A percentile compares a stretch with the other conserved stretches of the same genome.
These are phyloP conservation scores for human DNA, from an alignment of 2,113 vertebrate species.

Conservation along the genomic window DNA sequence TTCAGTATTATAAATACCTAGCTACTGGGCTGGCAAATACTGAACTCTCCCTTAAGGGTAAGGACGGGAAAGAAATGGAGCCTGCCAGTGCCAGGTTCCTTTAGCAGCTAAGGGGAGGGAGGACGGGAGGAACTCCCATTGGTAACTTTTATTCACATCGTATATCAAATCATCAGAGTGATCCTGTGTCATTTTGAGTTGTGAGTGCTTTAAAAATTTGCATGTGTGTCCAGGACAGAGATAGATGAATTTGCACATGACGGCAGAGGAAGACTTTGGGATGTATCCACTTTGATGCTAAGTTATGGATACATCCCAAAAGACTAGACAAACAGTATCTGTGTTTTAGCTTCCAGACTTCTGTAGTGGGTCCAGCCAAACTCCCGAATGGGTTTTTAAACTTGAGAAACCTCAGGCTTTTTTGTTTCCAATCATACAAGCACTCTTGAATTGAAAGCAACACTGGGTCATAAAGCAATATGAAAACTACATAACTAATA, in stretches of 20 bases:
- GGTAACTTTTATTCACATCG: background rate
- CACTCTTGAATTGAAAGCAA: conserved; percentile 26
- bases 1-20: background rate
- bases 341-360: conserved; percentile 38
- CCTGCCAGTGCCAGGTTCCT: background rate
- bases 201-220: background rate
- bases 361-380: conserved; percentile 18
- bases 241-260: background rate
- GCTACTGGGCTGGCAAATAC: background rate
- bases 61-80: background rate
- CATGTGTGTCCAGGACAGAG: background rate
- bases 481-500: background rate
- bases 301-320: background rate
- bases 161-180: background rate
- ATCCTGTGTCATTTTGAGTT: conserved; percentile 9
- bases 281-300: background rate
- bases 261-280: background rate
- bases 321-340: background rate
- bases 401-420: conserved; percentile 1
- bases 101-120: background rate
- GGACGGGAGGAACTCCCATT: background rate
- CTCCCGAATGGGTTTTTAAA: conserved; percentile 36
- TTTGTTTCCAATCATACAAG: conserved; percentile 42
- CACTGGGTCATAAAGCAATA: background rate
- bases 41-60: background rate